Percentiles rank a stretch among this genome's conserved stretches.
Evolutionary conservation across 2,113 vertebrate species (phyloP).

Genomic region (Alligator mississippiensis): DNA sequence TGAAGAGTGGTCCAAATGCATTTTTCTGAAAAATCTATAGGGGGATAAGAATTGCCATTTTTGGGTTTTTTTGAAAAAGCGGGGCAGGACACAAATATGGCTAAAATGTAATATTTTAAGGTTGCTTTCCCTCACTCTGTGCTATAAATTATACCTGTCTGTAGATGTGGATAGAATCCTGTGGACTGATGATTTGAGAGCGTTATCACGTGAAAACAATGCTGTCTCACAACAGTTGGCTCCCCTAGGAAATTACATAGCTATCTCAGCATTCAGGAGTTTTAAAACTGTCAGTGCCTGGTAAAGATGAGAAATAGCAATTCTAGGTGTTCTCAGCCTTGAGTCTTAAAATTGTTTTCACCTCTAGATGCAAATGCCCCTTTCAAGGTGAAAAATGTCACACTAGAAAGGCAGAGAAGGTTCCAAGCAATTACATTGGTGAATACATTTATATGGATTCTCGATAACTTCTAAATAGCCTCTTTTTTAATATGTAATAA

Average conservation of each 20-base stretch:
- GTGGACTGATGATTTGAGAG: conserved; percentile 51
- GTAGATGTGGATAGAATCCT: conserved; percentile 16
- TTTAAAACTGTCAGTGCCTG: conserved; percentile 69
- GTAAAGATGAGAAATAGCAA: conserved; percentile 73
- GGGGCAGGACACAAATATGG: too few species aligned
- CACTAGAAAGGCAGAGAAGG: conserved; percentile 59
- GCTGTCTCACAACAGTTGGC: conserved; percentile 41
- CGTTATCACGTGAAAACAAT: conserved; percentile 58
- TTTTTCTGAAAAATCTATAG: conserved; percentile 14
- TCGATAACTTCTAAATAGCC: conserved; percentile 61
- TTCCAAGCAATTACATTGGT: conserved; percentile 72
- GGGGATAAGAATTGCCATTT: neutral
- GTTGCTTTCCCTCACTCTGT: neutral
- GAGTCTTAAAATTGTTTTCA: conserved; percentile 76
- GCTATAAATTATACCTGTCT: conserved; percentile 68
- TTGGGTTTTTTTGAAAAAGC: neutral
- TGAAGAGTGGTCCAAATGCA: neutral
- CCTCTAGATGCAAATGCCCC: conserved; percentile 72
- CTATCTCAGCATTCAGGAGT: conserved; percentile 66
- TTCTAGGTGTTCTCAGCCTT: conserved; percentile 69
- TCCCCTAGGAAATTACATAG: conserved; percentile 71
- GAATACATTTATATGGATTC: conserved; percentile 56
- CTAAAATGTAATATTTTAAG: conserved; percentile 45
- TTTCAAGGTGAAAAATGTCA: conserved; percentile 74
- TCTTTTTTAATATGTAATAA: conserved; percentile 54